Evolutionary conservation across 1,140 invertebrate genomes (phyloP).

Genomic region (Hyposmocoma kahamanoa): DNA sequence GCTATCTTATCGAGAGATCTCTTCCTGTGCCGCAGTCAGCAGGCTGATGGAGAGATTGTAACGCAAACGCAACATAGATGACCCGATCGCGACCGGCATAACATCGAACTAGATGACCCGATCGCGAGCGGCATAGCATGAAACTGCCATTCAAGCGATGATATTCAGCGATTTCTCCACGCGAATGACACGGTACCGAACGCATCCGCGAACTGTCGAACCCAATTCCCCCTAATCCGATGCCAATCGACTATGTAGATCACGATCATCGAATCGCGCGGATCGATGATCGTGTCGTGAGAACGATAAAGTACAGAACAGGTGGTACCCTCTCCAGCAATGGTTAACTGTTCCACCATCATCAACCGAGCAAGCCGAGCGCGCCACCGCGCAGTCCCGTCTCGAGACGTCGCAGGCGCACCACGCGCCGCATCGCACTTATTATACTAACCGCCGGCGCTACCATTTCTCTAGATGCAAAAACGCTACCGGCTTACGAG

Average conservation of each 20-base stretch:
- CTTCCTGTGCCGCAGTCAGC: slow-evolving; percentile 17
- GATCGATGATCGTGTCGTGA: slow-evolving; percentile 54
- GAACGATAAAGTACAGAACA: slow-evolving; percentile 52
- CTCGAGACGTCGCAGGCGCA: slow-evolving; percentile 39
- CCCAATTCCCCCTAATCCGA: slow-evolving; percentile 57
- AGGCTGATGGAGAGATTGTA: slow-evolving; percentile 39
- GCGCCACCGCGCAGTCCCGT: slow-evolving; percentile 47
- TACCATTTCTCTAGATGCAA: slow-evolving; percentile 5
- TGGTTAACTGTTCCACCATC: slow-evolving; percentile 54
- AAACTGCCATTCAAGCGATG: slow-evolving; percentile 45
- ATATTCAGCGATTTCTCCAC: slow-evolving; percentile 43
- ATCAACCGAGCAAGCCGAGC: slow-evolving; percentile 34
- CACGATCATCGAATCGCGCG: slow-evolving; percentile 50
- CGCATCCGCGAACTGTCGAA: slow-evolving; percentile 33
- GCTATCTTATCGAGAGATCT: slow-evolving; percentile 49
- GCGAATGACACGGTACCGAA: slow-evolving; percentile 49
- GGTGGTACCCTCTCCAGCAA: slow-evolving; percentile 54
- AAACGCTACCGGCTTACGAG: slow-evolving; percentile 10
- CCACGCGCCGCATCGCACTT: slow-evolving; percentile 34
- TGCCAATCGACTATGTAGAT: slow-evolving; percentile 65
- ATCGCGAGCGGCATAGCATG: slow-evolving; percentile 9
- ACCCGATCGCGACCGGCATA: slow-evolving; percentile 31
- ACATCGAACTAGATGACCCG: no score
- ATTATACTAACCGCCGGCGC: slow-evolving; percentile 14
- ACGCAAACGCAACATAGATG: slow-evolving; percentile 44